phyloP scores from a whole-genome alignment of 2,888 invertebrate genomes.

The Ptilodon capucinus region DNA sequence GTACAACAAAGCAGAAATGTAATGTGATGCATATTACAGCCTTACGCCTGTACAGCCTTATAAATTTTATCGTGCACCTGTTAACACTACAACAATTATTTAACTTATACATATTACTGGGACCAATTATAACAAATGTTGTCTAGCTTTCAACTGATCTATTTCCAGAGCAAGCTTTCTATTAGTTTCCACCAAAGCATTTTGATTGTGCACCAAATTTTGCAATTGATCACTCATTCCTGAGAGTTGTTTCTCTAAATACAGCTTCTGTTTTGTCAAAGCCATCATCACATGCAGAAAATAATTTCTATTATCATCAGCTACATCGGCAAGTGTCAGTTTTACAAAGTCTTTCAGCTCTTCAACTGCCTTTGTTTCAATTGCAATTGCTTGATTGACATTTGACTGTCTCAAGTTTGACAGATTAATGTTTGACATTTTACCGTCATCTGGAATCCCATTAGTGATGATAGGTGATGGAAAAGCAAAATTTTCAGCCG shows the following conservation, averaged over 20 bases:
- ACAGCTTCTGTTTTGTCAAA: constrained; percentile 73
- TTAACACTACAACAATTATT: background rate
- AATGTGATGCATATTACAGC: background rate
- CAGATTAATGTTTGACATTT: constrained; percentile 41
- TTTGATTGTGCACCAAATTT: constrained; percentile 61
- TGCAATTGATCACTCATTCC: constrained; percentile 62
- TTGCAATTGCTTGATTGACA: constrained; percentile 23
- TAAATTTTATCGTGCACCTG: background rate
- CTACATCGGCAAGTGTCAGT: constrained; percentile 60
- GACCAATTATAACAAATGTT: constrained; percentile 33
- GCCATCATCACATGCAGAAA: constrained; percentile 77
- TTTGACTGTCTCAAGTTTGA: constrained; percentile 41
- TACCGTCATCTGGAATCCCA: constrained; percentile 51
- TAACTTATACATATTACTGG: background rate
- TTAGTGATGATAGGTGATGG: constrained; percentile 59
- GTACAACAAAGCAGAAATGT: background rate
- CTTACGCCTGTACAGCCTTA: background rate
- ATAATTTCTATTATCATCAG: constrained; percentile 70
- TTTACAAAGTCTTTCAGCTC: constrained; percentile 74
- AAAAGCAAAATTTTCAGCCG: constrained; percentile 52
- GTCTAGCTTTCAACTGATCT: constrained; percentile 64
- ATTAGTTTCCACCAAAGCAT: constrained; percentile 73
- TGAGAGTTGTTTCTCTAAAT: constrained; percentile 67
- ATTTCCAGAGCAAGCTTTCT: constrained; percentile 73
- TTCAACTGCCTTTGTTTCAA: constrained; percentile 53